These are phyloP conservation scores for Drosophila kokeensis DNA, from an alignment of 2,888 invertebrate genomes.

Conservation along the genomic window DNA sequence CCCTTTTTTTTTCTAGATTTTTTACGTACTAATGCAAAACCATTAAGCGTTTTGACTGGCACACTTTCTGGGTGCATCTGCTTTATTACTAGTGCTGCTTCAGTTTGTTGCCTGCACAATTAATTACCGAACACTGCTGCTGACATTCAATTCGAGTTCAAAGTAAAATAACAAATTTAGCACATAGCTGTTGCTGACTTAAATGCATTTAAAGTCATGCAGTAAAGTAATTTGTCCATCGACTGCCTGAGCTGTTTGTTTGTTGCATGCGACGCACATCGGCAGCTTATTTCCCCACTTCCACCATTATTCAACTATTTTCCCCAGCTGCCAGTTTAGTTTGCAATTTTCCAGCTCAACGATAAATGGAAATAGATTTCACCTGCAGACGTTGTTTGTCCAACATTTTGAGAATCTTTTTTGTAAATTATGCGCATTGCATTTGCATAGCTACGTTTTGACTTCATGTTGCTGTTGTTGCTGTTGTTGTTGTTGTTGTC, in stretches of 20 bases:
- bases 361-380: constrained; percentile 80
- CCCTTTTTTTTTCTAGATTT: constrained; percentile 57
- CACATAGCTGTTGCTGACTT: constrained; percentile 1
- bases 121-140: constrained; percentile 37
- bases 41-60: constrained; percentile 75
- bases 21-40: constrained; percentile 75
- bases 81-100: neutral
- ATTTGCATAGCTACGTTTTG: constrained; percentile 48
- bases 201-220: constrained; percentile 12
- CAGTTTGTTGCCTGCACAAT: constrained; percentile 22
- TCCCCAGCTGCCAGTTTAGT: constrained; percentile 57
- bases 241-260: constrained; percentile 13
- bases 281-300: constrained; percentile 28
- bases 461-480: constrained; percentile 9
- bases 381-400: constrained; percentile 77
- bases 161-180: constrained; percentile 11
- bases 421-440: constrained; percentile 77
- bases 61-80: constrained; percentile 50
- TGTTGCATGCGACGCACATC: constrained; percentile 30
- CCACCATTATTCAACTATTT: neutral
- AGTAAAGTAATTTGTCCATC: constrained; percentile 20
- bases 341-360: constrained; percentile 77
- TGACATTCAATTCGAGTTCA: constrained; percentile 12
- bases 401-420: constrained; percentile 74
- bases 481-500: constrained; percentile 25